Evolutionary conservation across 2,113 vertebrate species (phyloP).

Genomic region (Hypomesus transpacificus): DNA sequence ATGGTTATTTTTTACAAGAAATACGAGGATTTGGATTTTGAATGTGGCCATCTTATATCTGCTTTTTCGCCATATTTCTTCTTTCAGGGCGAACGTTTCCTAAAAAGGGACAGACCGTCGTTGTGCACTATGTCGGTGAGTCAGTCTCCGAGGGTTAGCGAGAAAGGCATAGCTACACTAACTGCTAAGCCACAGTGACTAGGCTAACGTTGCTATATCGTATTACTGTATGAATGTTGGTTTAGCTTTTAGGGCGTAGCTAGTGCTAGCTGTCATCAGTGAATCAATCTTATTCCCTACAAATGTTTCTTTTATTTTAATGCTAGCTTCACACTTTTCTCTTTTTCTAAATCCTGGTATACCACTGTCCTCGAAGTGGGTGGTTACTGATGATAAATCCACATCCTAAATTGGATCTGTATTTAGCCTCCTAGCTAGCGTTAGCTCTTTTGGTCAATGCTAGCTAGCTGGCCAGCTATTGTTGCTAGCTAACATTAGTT

Average conservation of each 20-base stretch:
- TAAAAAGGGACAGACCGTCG: slow-evolving; percentile 87
- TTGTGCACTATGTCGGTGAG: slow-evolving; percentile 93
- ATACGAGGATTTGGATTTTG: not conserved
- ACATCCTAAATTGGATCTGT: too few species aligned
- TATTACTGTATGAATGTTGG: too few species aligned
- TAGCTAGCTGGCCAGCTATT: not conserved
- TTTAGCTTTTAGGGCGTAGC: too few species aligned
- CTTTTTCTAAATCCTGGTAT: too few species aligned
- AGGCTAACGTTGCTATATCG: too few species aligned
- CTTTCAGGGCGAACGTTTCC: slow-evolving; percentile 83
- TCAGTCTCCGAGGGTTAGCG: slow-evolving; percentile 1
- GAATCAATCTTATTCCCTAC: too few species aligned
- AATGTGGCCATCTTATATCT: not conserved
- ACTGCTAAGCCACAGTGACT: not conserved
- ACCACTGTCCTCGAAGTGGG: too few species aligned
- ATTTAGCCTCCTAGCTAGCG: too few species aligned
- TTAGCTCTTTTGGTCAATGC: not conserved
- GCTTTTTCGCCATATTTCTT: slow-evolving; percentile 3
- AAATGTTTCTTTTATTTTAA: too few species aligned
- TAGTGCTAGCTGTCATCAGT: too few species aligned
- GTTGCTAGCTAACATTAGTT: not conserved
- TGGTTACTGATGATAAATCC: too few species aligned
- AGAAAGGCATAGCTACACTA: not conserved
- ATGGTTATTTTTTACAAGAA: not conserved
- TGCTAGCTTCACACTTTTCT: too few species aligned